Base-by-base conservation (phyloP, 1,140 invertebrate genomes). In the Pararge aegeria region DNA sequence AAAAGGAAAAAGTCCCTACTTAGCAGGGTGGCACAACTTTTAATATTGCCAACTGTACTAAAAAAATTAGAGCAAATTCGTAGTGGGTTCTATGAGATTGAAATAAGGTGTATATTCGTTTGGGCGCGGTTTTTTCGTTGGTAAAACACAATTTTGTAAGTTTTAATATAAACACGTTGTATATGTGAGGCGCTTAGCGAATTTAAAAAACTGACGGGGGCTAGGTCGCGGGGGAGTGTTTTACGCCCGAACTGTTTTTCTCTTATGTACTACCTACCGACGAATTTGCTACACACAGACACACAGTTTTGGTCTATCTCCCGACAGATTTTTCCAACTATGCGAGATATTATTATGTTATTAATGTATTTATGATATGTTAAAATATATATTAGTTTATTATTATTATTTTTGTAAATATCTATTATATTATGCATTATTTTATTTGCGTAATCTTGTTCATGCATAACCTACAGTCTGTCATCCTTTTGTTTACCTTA, bases 11-110 rank as follows among this genome's bases (percentile, higher is more conserved):
- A 83, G 64, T 72, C 68, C 63, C 79, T 83, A 88, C 83, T 87
- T 83, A 85, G 83, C 83, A 85, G 85, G 82, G 85, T 85, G 82
- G 83, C 75, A 27, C 68, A 83, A 85, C 75, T 85, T 84, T 88
- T 84, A 84, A 85, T 84, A 82, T 87, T 72, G 61, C 61, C 75
- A 46, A 44, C 48, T 52, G 13, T 24, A 63, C 54, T 46, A 52
- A n/a, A 54, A 58, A 64, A 57, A 58, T 50, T 34, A 64, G 24
- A 55, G 58, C 50, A 52, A 48, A 34, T 21, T 42, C 27, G 24
- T 7, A 54, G 24, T 46, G 10, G 21, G 53, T 19, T 55, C 30
- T 29, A 15, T 12, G 29, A 0, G 0, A 49, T 46, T 20, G 46
- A 10, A 60, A 64, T 61, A 74, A 40, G 50, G 60, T 55, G 56